Percentiles rank a stretch among this genome's conserved stretches.
Conservation (phyloP, 2,797 vertebrate genomes). For the Hoplostethus mediterraneus region DNA sequence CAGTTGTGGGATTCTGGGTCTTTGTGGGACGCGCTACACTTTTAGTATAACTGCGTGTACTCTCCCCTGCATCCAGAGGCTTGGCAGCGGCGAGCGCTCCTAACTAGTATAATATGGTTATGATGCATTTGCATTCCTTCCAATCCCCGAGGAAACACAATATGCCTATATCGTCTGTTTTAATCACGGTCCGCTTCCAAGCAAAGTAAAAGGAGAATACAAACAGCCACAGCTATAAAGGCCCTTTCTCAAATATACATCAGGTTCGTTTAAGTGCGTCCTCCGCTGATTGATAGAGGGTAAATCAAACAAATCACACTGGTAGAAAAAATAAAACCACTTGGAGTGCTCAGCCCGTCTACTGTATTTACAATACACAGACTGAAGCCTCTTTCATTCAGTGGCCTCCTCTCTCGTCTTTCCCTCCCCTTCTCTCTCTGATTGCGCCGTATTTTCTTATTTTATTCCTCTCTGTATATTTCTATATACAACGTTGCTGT, state of each 20-base stretch:
- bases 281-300: constrained; percentile 72
- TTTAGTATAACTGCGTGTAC: constrained; percentile 54
- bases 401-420: constrained; percentile 28
- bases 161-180: constrained; percentile 81
- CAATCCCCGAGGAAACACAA: constrained; percentile 81
- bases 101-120: constrained; percentile 84
- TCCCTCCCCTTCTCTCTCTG: constrained; percentile 6
- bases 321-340: constrained; percentile 52
- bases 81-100: constrained; percentile 67
- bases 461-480: constrained; percentile 19
- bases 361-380: constrained; percentile 57
- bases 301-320: constrained; percentile 75
- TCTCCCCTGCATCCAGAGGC: constrained; percentile 69
- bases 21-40: constrained; percentile 49
- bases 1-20: constrained; percentile 59
- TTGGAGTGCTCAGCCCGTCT: constrained; percentile 43
- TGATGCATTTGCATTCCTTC: constrained; percentile 85
- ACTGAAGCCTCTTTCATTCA: constrained; percentile 43
- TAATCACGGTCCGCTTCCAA: constrained; percentile 80
- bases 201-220: constrained; percentile 79
- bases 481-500: constrained; percentile 18
- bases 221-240: constrained; percentile 74
- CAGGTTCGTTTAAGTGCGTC: constrained; percentile 72
- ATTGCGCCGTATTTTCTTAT: constrained; percentile 31
- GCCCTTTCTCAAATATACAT: constrained; percentile 73